These are phyloP conservation scores for Bufo gargarizans DNA, from an alignment of 2,113 vertebrate species.

Conservation along the genomic window DNA sequence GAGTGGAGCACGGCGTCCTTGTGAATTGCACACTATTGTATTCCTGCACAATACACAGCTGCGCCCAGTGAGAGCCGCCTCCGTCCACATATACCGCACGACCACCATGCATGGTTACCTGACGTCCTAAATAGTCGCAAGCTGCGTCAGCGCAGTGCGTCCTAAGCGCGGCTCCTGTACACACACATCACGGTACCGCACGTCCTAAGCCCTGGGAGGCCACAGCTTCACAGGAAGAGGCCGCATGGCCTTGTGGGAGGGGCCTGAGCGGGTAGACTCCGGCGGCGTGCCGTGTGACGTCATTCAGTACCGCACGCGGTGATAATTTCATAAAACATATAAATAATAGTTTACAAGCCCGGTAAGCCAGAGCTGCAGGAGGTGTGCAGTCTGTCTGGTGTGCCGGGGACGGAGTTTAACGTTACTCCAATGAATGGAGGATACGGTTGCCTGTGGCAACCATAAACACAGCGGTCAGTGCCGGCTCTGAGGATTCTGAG, in stretches of 20 bases:
- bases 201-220: too few relatives aligned
- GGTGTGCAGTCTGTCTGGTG: background rate
- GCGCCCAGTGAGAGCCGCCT: too few relatives aligned
- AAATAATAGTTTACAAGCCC: background rate
- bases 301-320: background rate
- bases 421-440: background rate
- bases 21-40: too few relatives aligned
- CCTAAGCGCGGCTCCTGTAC: background rate
- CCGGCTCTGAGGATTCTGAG: background rate
- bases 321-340: too few relatives aligned
- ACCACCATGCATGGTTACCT: background rate
- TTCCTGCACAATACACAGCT: too few relatives aligned
- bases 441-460: background rate
- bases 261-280: background rate
- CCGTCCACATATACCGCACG: background rate
- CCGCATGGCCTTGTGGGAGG: background rate
- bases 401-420: background rate
- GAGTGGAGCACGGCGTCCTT: too few relatives aligned
- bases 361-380: background rate
- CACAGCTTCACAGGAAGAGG: conserved; percentile 4
- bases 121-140: background rate
- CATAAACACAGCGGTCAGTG: background rate
- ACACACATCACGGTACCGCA: background rate
- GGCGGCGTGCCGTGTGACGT: too few relatives aligned
- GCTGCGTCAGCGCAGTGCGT: background rate